A percentile compares a stretch with the other conserved stretches of the same genome.
phyloP scores from a whole-genome alignment of 2,888 invertebrate species.

The Chalcosyrphus nemorum region DNA sequence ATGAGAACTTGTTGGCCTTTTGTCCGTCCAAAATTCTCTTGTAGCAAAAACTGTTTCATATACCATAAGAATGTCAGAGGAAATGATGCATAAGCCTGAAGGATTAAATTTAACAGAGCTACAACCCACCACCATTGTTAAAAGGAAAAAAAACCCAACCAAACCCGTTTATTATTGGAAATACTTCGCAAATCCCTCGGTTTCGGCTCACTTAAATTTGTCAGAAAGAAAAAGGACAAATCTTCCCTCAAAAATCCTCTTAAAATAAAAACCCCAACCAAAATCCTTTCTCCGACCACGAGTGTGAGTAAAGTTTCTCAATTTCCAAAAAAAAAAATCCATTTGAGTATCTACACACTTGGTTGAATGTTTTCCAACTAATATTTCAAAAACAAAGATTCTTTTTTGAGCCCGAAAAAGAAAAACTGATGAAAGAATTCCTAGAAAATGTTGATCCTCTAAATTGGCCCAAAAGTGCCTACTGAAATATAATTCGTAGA shows the following conservation, averaged over 20 bases:
- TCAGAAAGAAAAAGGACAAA: background rate
- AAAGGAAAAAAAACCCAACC: no score
- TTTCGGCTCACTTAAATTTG: background rate
- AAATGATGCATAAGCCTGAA: no score
- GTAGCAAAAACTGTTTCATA: no score
- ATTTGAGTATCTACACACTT: background rate
- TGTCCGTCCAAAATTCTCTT: no score
- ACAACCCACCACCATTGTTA: no score
- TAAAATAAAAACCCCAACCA: background rate
- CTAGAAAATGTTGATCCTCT: background rate
- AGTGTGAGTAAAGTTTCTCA: background rate
- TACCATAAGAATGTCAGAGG: no score
- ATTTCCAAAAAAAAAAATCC: background rate
- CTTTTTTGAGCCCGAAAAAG: no score
- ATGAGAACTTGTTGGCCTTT: no score
- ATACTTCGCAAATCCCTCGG: no score
- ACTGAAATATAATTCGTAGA: background rate
- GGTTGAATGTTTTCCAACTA: background rate
- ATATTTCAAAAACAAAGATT: background rate
- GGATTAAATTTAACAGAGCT: no score
- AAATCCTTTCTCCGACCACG: background rate
- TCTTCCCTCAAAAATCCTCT: background rate
- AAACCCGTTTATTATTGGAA: no score
- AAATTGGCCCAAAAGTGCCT: background rate
- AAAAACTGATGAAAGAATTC: background rate